Evolutionary conservation across 2,797 vertebrate species (phyloP), one percentile per base, ranked within the genome.

Genomic region (Serranus cabrilla): DNA sequence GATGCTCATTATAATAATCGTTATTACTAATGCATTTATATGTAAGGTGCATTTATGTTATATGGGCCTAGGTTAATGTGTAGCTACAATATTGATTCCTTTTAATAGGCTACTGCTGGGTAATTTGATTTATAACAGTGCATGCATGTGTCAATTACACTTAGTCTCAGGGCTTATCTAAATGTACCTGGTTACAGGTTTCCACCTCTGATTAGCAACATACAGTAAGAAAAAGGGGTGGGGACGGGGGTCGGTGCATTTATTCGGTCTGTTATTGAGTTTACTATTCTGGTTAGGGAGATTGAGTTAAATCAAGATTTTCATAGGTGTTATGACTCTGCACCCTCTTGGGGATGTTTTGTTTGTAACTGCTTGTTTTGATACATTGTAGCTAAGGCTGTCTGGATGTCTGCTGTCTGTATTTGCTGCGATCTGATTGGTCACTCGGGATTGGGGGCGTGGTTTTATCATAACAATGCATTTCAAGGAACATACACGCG

Each of bases 401-500:
- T 90, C 88, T 90, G 80, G 81, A 23, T 9, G 89, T 81, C 87
- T 77, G 39, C 78, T 69, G 90, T 92, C 87, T 91, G 82, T 87
- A 63, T 88, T 88, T 87, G 59, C 81, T 51, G 65, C 57, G 21
- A 65, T 14, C 60, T 46, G 72, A 92, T 93, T 91, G 89, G 91
- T 25, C 55, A 0, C 10, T 56, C 5, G 0, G n/a, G 0, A 0
- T 10, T 51, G 50, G 82, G 18, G 92, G 92, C 89, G 91, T 81
- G 92, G 83, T 2, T 69, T 92, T 11, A 20, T 51, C 86, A 82
- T 66, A 93, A 94, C 91, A 93, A 93, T 94, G 76, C 91, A 84
- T 89, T 91, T 91, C 88, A 91, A 92, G 90, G 85, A 85, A 87
- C 85, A 83, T 25, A 86, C 94, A 91, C 92, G 89, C 93, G 91